Conservation (phyloP, 2,113 vertebrate species). For the Stegostoma tigrinum region DNA sequence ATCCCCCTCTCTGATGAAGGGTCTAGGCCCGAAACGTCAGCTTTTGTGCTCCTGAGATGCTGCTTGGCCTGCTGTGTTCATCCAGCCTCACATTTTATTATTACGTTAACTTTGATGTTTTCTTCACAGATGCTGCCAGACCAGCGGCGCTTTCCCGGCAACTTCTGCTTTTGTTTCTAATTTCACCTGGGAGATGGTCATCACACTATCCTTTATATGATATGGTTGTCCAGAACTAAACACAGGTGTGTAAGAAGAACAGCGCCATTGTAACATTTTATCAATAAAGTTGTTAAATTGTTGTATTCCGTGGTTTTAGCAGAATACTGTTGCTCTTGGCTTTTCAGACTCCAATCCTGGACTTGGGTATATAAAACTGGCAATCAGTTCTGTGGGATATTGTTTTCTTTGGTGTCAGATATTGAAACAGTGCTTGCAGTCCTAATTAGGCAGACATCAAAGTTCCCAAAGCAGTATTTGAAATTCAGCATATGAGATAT, state of each 20-base stretch:
- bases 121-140: too few species aligned
- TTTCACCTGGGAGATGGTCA: background rate
- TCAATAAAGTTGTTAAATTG: background rate
- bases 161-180: too few species aligned
- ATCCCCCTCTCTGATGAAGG: too few species aligned
- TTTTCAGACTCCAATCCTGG: background rate
- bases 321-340: background rate
- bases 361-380: background rate
- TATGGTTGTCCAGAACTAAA: background rate
- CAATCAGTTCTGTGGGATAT: background rate
- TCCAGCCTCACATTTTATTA: too few species aligned
- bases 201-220: background rate
- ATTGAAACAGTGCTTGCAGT: background rate
- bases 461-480: background rate
- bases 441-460: background rate
- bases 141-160: too few species aligned
- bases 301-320: background rate
- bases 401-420: background rate
- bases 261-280: background rate
- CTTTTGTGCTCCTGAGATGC: too few species aligned
- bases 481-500: background rate
- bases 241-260: background rate
- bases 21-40: too few species aligned
- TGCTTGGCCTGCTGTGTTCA: too few species aligned
- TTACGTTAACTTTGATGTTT: too few species aligned